Evolutionary conservation across 2,797 vertebrate species (phyloP), one percentile per base, ranked within the genome.

Genomic region (Discoglossus pictus): DNA sequence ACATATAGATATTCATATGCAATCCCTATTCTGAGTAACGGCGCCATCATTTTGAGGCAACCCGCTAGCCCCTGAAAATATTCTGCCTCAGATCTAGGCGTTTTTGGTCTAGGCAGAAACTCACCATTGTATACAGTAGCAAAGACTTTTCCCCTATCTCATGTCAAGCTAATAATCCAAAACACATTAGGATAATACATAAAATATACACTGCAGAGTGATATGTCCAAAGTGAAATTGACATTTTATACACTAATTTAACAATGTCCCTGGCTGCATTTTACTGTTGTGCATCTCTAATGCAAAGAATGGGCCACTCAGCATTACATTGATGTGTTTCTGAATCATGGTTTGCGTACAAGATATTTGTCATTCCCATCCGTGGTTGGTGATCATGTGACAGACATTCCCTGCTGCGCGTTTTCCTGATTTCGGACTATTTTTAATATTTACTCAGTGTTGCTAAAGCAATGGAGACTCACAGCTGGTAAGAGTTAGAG

Each of bases 401-500:
- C 75, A 84, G 83, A 80, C 75, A 7, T 79, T 79, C 74, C 86
- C 82, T 0, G 46, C 84, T 89, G 87, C 68, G 87, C 76, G 43
- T 77, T 83, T 85, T 83, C 82, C 82, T 84, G 77, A 63, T 85
- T 80, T 79, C 61, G 72, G 76, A 70, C 78, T 83, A 76, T 76
- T 87, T 83, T 82, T 85, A 79, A 82, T 88, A 82, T 88, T 90
- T 86, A 82, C 74, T 86, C 80, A 73, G 53, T 74, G 76, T 84
- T 83, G 50, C 74, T 74, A 70, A 64, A 76, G 83, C 48, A 75
- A 82, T 17, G 7, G 53, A 68, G 66, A 75, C 77, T 77, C 81
- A 73, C 85, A 89, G 83, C 82, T 88, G 85, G 83, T 80, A 77
- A 79, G 77, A 80, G 78, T 77, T 82, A 84, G 79, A 80, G 76